Conservation (phyloP, 2,797 vertebrate genomes). For the Sebastes cheni region DNA sequence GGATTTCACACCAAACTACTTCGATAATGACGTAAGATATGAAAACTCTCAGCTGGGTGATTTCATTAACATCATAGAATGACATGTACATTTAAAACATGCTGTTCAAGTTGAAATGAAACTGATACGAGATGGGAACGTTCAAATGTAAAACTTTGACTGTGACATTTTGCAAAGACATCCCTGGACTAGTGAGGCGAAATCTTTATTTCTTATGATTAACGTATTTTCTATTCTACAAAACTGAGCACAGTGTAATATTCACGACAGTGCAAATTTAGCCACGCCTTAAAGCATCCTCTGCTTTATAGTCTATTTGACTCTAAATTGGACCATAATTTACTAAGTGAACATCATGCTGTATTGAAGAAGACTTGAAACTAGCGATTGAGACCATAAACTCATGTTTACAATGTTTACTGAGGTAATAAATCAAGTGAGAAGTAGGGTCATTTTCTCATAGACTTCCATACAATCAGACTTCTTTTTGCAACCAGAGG, state of each 20-base stretch:
- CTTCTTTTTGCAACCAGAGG: no score
- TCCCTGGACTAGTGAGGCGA: not conserved
- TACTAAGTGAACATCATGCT: no score
- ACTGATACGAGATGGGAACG: not conserved
- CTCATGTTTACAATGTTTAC: no score
- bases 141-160: not conserved
- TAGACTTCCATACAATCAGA: no score
- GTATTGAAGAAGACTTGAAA: no score
- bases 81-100: not conserved
- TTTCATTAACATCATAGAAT: not conserved
- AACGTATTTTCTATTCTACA: not conserved
- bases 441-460: no score
- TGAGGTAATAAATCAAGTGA: no score
- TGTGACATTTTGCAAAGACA: not conserved
- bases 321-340: no score
- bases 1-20: not conserved
- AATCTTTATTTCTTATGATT: not conserved
- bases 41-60: not conserved
- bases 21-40: not conserved
- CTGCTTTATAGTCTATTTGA: no score
- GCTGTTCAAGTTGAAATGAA: not conserved
- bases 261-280: not conserved
- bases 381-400: no score
- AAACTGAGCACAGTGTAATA: not conserved
- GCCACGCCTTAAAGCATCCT: no score